Evolutionary conservation across 2,888 invertebrate genomes (phyloP), one percentile per base, ranked within the genome.

Genomic region (Ectemnius continuus): DNA sequence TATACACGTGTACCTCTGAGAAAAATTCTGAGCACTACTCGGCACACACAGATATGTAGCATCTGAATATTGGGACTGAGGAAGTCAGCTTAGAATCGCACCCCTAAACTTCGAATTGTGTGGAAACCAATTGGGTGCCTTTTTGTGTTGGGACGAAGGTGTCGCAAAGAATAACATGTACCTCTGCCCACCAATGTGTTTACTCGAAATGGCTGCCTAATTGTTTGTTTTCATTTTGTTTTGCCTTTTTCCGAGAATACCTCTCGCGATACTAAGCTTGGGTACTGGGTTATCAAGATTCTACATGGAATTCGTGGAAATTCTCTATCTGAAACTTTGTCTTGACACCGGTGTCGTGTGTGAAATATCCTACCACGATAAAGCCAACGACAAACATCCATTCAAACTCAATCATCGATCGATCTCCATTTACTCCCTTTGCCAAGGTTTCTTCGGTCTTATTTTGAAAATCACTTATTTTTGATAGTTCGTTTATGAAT

Each of bases 331-430:
- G 67, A 75, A 81, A 82, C 63, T 73, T 81, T 70, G 74, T 81
- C 70, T 70, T 80, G 76, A 79, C 80, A 83, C 75, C 78, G 86
- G 76, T 36, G 36, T 61, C 57, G 47, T 59, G 73, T 68, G 78
- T 84, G 86, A 80, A 36, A 11, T 36, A 36, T 85, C 84, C 86
- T 88, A 88, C 84, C 82, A 85, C 80, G 87, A 85, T 83, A 80
- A 88, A 89, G 85, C 86, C 83, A 86, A 87, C 82, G 85, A 85
- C 83, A 85, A 88, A 88, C 86, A 89, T 85, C 78, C 87, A 88
- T 86, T 86, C 83, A 78, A 81, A 84, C 70, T 79, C 16, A 36
- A 78, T 73, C 64, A 73, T 75, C 67, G 11, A 71, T 18, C 59
- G 61, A 61, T 66, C 60, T 69, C 65, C 70, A 67, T 63, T 52